Base-by-base conservation (phyloP, 2,797 vertebrate genomes). In the Phoxinus dragarum region DNA sequence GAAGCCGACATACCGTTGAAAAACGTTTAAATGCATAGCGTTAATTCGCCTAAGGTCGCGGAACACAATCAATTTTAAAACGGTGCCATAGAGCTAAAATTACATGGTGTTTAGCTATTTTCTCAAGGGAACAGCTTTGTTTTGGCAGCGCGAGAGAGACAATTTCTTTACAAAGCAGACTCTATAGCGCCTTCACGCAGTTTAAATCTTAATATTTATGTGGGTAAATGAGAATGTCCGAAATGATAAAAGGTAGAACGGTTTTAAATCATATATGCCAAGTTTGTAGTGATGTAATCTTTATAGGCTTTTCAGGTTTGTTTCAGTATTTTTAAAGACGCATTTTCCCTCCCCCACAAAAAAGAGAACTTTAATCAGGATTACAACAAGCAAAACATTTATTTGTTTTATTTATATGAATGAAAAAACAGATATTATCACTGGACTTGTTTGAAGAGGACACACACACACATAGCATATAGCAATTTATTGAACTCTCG, bases 1-100 rank as follows among this genome's bases (percentile, higher is more conserved):
- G 66, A 81, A 87, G 85, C 78, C 38, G 67, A 81, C 76, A 84
- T 74, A 86, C 77, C 68, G 81, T 76, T 66, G 44, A 56, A 31
- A 31, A 84, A 86, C 69, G 42, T 90, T 92, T 88, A 90, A 91
- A 90, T 90, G 72, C 68, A 88, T 89, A 72, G 85, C 82, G 40
- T 72, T 64, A 88, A 88, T 89, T 85, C 75, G 87, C 87, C 77
- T 82, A 83, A 90, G 87, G 86, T 74, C 84, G 76, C 67, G 82
- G 66, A 34, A 81, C 83, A 90, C 88, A 91, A 90, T 90, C 67
- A 85, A 52, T 80, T 84, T 88, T 82, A 79, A 87, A 84, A 73
- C 47, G 64, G 73, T 69, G 68, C 71, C 59, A 85, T 75, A 72
- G 64, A 27, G 72, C 69, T 86, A 49, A 87, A 86, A 86, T 82